A percentile compares a stretch with the other conserved stretches of the same genome.
Conservation (phyloP, 2,888 invertebrate genomes). For the Drosophila glabriapex region DNA sequence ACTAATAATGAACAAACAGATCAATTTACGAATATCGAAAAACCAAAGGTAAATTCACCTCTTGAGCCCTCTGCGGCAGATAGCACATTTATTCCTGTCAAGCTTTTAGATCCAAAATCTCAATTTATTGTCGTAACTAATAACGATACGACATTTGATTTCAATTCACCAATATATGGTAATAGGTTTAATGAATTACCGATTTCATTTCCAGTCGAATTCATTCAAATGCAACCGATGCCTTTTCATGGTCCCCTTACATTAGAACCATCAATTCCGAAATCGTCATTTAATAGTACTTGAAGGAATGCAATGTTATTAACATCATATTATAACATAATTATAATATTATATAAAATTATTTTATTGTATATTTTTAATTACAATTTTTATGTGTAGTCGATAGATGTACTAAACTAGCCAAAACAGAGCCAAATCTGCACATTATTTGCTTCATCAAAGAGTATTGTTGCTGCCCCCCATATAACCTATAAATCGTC, state of each 20-base stretch:
- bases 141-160: constrained; percentile 34
- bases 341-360: not conserved
- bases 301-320: not conserved
- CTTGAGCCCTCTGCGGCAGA: constrained; percentile 60
- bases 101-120: constrained; percentile 38
- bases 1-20: constrained; percentile 7
- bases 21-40: constrained; percentile 29
- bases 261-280: constrained; percentile 48
- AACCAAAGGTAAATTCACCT: not conserved
- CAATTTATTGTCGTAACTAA: constrained; percentile 61
- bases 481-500: not conserved
- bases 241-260: constrained; percentile 77
- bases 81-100: constrained; percentile 49
- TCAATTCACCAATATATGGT: constrained; percentile 40
- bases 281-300: constrained; percentile 16
- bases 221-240: constrained; percentile 79
- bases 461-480: not conserved
- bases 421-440: not conserved
- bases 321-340: not conserved
- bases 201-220: constrained; percentile 77
- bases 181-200: constrained; percentile 69
- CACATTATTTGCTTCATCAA: not conserved
- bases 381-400: not conserved
- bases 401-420: not conserved
- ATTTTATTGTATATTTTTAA: not conserved